phyloP scores from a whole-genome alignment of 1,140 invertebrate genomes.

The Acromyrmex heyeri region DNA sequence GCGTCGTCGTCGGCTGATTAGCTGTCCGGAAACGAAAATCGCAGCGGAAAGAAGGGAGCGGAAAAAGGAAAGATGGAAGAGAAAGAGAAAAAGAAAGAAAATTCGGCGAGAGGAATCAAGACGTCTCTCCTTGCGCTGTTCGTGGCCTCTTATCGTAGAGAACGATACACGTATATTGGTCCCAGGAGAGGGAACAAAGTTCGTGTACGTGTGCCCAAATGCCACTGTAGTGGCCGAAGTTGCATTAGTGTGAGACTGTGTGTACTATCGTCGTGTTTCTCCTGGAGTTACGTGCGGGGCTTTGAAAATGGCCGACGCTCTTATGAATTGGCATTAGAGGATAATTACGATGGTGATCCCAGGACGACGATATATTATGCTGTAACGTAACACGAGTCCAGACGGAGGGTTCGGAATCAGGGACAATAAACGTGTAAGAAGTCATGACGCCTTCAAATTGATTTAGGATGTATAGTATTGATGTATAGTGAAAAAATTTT shows the following conservation, averaged over 20 bases:
- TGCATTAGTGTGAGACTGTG: conserved; percentile 20
- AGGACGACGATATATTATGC: conserved; percentile 71
- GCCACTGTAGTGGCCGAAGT: background rate
- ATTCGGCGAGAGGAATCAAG: conserved; percentile 66
- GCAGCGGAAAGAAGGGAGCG: conserved; percentile 7
- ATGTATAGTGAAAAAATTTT: no score
- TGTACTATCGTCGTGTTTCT: conserved; percentile 66
- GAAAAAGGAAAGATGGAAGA: background rate
- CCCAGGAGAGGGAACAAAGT: conserved; percentile 55
- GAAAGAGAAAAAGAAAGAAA: conserved; percentile 9
- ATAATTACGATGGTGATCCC: conserved; percentile 76
- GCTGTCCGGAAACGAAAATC: conserved; percentile 76
- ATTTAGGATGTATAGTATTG: conserved; percentile 19
- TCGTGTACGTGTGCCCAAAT: background rate
- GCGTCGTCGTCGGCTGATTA: conserved; percentile 75
- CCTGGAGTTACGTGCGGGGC: conserved; percentile 82
- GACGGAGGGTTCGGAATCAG: conserved; percentile 18
- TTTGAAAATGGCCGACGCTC: conserved; percentile 80
- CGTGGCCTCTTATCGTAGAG: conserved; percentile 65
- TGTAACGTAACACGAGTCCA: conserved; percentile 52
- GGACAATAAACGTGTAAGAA: conserved; percentile 60
- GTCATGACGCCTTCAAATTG: conserved; percentile 57
- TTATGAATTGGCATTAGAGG: conserved; percentile 77
- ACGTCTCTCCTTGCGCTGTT: conserved; percentile 47
- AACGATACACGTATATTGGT: conserved; percentile 75